Evolutionary conservation across 2,113 vertebrate genomes (phyloP).

Genomic region (Tor tambroides): DNA sequence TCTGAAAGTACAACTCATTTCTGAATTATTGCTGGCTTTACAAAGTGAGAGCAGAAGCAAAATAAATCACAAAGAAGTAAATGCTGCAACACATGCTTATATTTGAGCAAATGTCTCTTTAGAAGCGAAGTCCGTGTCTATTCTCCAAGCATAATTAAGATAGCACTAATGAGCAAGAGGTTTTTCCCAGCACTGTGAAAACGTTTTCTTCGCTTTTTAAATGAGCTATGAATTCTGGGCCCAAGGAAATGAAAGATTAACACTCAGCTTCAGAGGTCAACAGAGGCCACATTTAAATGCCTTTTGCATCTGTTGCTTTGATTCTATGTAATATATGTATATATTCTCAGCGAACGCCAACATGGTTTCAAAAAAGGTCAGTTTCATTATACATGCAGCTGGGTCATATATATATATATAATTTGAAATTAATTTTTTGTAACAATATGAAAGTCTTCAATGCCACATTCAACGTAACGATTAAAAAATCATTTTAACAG

Average conservation of each 20-base stretch:
- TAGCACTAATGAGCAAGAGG: not conserved
- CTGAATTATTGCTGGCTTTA: slow-evolving; percentile 9
- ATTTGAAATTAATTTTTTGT: too few relatives aligned
- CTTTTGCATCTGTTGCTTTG: not conserved
- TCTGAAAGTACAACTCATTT: not conserved
- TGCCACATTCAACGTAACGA: not conserved
- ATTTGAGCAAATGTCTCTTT: not conserved
- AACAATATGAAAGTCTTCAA: not conserved
- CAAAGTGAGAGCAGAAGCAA: not conserved
- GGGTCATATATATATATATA: too few relatives aligned
- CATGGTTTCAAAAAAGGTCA: not conserved
- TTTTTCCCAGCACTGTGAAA: not conserved
- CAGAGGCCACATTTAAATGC: not conserved
- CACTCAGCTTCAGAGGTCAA: not conserved
- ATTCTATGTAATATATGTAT: not conserved
- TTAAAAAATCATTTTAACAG: not conserved
- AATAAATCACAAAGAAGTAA: slow-evolving; percentile 9
- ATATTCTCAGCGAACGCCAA: not conserved
- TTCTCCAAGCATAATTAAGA: not conserved
- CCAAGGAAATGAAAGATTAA: not conserved
- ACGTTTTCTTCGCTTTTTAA: not conserved
- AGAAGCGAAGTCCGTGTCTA: not conserved
- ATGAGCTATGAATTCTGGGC: not conserved
- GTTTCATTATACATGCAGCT: too few relatives aligned
- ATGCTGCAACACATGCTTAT: not conserved